A percentile compares a stretch with the other conserved stretches of the same genome.
Evolutionary conservation across 1,140 invertebrate species (phyloP).

Genomic region (Drosophila ambigua): DNA sequence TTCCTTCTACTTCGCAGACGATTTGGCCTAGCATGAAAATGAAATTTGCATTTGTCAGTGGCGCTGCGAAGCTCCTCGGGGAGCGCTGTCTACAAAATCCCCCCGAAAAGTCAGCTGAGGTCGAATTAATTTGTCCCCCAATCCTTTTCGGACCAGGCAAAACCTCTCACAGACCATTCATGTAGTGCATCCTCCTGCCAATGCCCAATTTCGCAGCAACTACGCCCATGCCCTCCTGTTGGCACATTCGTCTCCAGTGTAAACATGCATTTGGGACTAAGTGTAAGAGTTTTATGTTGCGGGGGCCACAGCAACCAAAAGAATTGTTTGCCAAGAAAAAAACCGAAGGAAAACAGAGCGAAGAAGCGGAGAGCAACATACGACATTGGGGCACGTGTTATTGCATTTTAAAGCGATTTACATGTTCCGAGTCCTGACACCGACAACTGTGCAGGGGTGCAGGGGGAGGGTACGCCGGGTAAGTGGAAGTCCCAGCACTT

Average conservation of each 20-base stretch:
- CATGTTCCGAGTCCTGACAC: constrained; percentile 14
- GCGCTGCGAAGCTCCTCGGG: constrained; percentile 28
- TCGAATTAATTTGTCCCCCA: constrained; percentile 36
- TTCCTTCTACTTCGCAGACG: constrained; percentile 25
- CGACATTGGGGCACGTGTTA: constrained; percentile 47
- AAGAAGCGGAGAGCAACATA: neutral
- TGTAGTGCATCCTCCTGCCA: constrained; percentile 11
- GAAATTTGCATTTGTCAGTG: constrained; percentile 76
- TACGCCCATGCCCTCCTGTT: constrained; percentile 31
- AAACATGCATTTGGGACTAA: constrained; percentile 56
- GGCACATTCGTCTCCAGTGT: constrained; percentile 52
- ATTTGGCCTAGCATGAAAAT: constrained; percentile 59
- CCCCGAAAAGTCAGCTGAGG: neutral
- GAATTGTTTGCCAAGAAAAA: constrained; percentile 45
- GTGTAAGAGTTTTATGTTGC: constrained; percentile 36
- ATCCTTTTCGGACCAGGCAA: constrained; percentile 22
- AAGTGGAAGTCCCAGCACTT: neutral
- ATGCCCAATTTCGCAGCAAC: constrained; percentile 9
- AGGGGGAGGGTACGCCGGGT: too few relatives aligned
- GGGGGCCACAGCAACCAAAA: constrained; percentile 1
- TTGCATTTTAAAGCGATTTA: constrained; percentile 59
- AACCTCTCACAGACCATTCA: constrained; percentile 4
- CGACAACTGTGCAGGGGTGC: neutral
- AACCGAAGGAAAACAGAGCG: constrained; percentile 9
- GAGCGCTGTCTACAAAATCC: constrained; percentile 12